phyloP scores from a whole-genome alignment of 2,888 invertebrate genomes.

The Lamproptera curius region DNA sequence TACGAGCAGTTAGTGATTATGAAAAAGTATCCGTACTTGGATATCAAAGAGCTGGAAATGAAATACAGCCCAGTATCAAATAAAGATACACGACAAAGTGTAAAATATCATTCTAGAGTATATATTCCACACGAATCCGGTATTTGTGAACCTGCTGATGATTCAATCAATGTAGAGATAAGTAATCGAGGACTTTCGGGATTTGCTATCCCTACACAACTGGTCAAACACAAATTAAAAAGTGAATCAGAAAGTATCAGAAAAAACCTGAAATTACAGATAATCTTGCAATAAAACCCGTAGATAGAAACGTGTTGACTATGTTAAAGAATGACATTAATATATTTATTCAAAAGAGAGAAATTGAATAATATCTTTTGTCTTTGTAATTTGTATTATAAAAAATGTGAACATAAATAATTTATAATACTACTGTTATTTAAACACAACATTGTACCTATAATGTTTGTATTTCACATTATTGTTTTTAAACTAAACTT shows the following conservation, averaged over 20 bases:
- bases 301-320: slow-evolving; percentile 26
- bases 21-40: slow-evolving; percentile 69
- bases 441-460: too few relatives aligned
- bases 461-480: too few relatives aligned
- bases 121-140: slow-evolving; percentile 42
- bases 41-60: slow-evolving; percentile 55
- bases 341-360: slow-evolving; percentile 31
- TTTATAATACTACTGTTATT: too few relatives aligned
- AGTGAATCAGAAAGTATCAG: slow-evolving; percentile 21
- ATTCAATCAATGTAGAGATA: slow-evolving; percentile 57
- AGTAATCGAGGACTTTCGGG: slow-evolving; percentile 62
- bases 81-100: slow-evolving; percentile 48
- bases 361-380: not conserved
- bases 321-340: slow-evolving; percentile 38
- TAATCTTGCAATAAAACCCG: slow-evolving; percentile 22
- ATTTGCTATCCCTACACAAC: slow-evolving; percentile 55
- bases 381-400: too few relatives aligned
- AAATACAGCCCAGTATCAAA: slow-evolving; percentile 43
- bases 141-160: slow-evolving; percentile 47
- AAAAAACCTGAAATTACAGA: slow-evolving; percentile 16
- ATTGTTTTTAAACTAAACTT: too few relatives aligned
- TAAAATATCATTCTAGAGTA: slow-evolving; percentile 34
- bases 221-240: slow-evolving; percentile 35
- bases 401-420: too few relatives aligned
- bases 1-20: slow-evolving; percentile 64